Conservation (phyloP, 2,888 invertebrate genomes). For the Myopa testacea region DNA sequence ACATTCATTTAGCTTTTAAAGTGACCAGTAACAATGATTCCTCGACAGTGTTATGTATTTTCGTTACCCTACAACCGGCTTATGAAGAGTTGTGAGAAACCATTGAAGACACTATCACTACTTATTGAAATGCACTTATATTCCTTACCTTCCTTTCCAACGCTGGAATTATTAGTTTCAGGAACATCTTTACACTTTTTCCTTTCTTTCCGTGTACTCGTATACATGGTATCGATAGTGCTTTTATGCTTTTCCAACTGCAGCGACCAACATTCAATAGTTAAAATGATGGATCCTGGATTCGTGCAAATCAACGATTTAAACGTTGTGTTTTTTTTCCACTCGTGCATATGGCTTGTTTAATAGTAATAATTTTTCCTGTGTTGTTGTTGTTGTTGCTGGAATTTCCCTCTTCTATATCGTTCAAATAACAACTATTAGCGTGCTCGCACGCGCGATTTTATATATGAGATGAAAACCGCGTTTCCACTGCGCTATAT, state of each 20-base stretch:
- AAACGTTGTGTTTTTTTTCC: constrained; percentile 24
- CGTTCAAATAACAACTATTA: constrained; percentile 50
- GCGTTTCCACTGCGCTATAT: constrained; percentile 26
- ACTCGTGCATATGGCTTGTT: constrained; percentile 8
- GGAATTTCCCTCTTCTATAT: constrained; percentile 11
- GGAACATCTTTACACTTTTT: neutral
- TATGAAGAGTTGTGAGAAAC: no score
- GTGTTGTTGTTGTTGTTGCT: constrained; percentile 3
- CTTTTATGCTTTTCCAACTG: constrained; percentile 2
- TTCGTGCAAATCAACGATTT: constrained; percentile 45
- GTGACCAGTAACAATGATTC: no score
- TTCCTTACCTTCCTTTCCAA: no score
- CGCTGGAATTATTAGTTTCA: no score
- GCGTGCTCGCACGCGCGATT: constrained; percentile 58
- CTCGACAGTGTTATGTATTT: no score
- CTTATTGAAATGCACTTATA: no score
- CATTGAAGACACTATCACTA: no score
- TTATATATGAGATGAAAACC: constrained; percentile 40
- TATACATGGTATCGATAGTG: no score
- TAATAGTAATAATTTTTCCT: neutral
- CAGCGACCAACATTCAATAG: constrained; percentile 6
- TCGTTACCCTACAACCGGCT: no score
- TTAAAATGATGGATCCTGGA: constrained; percentile 40
- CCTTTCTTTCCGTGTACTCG: neutral
- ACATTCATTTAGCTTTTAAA: no score